phyloP scores from a whole-genome alignment of 2,888 invertebrate species.

The Galeruca laticollis region DNA sequence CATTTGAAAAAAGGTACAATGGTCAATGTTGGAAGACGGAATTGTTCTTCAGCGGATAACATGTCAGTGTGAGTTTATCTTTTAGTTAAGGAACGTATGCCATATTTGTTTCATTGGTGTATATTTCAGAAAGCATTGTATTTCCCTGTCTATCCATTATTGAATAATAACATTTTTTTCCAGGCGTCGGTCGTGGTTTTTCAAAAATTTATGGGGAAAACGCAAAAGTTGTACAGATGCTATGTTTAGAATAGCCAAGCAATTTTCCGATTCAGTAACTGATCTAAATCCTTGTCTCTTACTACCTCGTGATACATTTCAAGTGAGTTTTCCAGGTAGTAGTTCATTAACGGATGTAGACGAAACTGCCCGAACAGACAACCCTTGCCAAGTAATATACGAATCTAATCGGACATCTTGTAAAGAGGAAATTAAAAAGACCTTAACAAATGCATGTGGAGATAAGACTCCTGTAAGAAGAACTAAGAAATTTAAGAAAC shows the following conservation, averaged over 20 bases:
- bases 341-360: neutral
- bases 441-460: neutral
- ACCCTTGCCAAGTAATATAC: neutral
- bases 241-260: slow-evolving; percentile 45
- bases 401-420: neutral
- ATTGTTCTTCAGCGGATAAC: neutral
- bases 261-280: slow-evolving; percentile 44
- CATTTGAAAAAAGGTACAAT: slow-evolving; percentile 43
- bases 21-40: slow-evolving; percentile 22
- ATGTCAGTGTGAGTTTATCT: slow-evolving; percentile 6
- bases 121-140: no score
- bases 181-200: slow-evolving; percentile 46
- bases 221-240: slow-evolving; percentile 49
- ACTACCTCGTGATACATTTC: slow-evolving; percentile 41
- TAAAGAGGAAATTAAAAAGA: neutral
- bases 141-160: no score
- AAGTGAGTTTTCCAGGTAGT: slow-evolving; percentile 39
- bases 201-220: slow-evolving; percentile 47
- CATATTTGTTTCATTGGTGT: no score
- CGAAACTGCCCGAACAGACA: neutral
- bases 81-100: no score
- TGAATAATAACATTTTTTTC: neutral
- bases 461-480: neutral
- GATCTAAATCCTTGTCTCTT: slow-evolving; percentile 41
- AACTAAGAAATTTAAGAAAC: neutral